phyloP scores from a whole-genome alignment of 2,797 vertebrate species.

The Peromyscus eremicus region DNA sequence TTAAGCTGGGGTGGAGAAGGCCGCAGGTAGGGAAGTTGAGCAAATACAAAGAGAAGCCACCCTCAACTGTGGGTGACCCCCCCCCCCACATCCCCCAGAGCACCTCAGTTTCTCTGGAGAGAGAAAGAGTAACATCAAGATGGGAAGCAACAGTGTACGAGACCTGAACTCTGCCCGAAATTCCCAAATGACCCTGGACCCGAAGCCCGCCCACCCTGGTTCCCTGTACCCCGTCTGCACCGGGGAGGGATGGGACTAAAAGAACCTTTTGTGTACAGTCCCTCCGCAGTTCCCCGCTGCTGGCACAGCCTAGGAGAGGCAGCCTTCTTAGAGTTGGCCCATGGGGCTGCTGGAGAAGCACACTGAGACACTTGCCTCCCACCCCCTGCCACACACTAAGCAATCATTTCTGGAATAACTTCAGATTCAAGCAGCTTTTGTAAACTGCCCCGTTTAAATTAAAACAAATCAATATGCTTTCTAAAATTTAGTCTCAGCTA shows the following conservation, averaged over 20 bases:
- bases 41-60: neutral
- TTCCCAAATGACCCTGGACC: neutral
- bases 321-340: neutral
- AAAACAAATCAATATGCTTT: slow-evolving; percentile 83
- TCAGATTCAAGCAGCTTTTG: slow-evolving; percentile 81
- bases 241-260: neutral
- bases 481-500: slow-evolving; percentile 84
- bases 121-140: neutral
- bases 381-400: slow-evolving; percentile 39
- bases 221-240: neutral
- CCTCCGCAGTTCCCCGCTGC: neutral
- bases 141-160: neutral
- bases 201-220: neutral
- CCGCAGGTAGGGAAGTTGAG: neutral
- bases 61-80: neutral
- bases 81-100: neutral
- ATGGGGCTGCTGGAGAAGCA: neutral
- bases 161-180: neutral
- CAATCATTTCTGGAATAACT: slow-evolving; percentile 75
- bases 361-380: neutral
- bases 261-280: neutral
- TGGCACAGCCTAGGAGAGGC: neutral
- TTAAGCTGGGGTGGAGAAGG: neutral
- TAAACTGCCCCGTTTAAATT: slow-evolving; percentile 81
- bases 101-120: neutral